phyloP scores from a whole-genome alignment of 2,888 invertebrate species.

The Drosophila hamatofila region DNA sequence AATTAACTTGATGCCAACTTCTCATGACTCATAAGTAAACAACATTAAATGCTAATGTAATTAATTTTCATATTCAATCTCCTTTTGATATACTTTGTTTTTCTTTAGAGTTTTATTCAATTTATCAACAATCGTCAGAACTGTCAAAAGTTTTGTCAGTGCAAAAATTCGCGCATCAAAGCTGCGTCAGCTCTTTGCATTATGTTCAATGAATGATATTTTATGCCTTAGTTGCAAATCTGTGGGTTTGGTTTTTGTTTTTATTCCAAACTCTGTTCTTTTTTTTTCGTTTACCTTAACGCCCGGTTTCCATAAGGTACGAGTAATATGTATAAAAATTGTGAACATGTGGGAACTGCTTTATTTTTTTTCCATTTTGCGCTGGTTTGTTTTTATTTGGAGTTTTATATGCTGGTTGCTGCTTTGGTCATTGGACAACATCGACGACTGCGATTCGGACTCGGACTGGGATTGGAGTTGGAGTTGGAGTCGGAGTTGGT shows the following conservation, averaged over 20 bases:
- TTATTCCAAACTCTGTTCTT: neutral
- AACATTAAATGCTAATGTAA: neutral
- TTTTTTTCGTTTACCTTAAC: constrained; percentile 29
- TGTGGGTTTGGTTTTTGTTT: constrained; percentile 60
- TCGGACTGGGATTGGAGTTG: constrained; percentile 41
- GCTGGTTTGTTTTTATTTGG: constrained; percentile 58
- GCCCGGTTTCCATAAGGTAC: constrained; percentile 61
- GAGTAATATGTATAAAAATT: constrained; percentile 75
- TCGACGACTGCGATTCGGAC: constrained; percentile 45
- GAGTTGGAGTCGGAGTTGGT: constrained; percentile 69
- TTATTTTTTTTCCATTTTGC: constrained; percentile 40
- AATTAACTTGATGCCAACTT: neutral
- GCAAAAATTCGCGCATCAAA: constrained; percentile 57
- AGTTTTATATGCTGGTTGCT: constrained; percentile 69
- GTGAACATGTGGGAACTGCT: constrained; percentile 81
- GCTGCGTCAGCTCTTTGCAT: constrained; percentile 53
- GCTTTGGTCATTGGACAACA: constrained; percentile 62
- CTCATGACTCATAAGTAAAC: neutral
- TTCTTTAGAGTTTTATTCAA: neutral
- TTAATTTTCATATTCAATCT: constrained; percentile 5
- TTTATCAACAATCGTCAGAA: constrained; percentile 17
- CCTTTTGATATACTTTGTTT: neutral
- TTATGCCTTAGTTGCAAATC: constrained; percentile 75
- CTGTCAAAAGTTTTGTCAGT: constrained; percentile 51
- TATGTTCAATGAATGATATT: constrained; percentile 78